Base-by-base conservation (phyloP, 2,888 invertebrate genomes). In the Drosophila villosipedis region DNA sequence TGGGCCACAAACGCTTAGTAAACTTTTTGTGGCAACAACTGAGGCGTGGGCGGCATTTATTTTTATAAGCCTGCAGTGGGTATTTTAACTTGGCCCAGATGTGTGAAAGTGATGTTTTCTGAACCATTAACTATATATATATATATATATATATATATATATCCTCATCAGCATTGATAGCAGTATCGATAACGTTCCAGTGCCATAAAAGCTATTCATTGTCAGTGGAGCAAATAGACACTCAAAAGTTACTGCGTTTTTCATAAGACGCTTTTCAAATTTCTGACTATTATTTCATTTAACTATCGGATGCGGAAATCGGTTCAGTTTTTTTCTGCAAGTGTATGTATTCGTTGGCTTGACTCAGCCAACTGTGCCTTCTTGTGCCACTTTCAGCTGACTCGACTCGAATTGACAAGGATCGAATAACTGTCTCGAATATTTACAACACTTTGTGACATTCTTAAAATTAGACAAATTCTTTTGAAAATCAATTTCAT, bases 1-100 rank as follows among this genome's bases (percentile, higher is more conserved):
- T 60, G 72, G 75, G 75, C 69, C 49, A 59, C 69, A 63, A 83
- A 60, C 57, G 73, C 67, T 65, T 55, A 80, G 67, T 61, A 71
- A 81, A 74, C 67, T 70, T 85, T 65, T 49, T 62, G 61, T 47
- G 19, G 28, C 49, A 52, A 39, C 54, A 49, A n/a, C 31, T n/a
- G 6, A 35, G 41, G 25, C 22, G 35, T 30, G 9, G 16, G 16
- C 25, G 47, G 47, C 47, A 47, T 47, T 47, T 47, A 47, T 25
- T 47, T 47, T 25, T 47, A 47, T 25, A 25, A 4, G 47, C 16
- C 47, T 25, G 25, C 14, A 10, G 31, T 19, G 47, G n/a, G n/a
- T 9, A 30, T 62, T 63, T 63, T 43, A 60, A 64, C 31, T 52
- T 22, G 25, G 37, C 28, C 19, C 25, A 16, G 25, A 47, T 25